Evolutionary conservation across 2,888 invertebrate species (phyloP), one percentile per base, ranked within the genome.

Genomic region (Heteropelma amictum): DNA sequence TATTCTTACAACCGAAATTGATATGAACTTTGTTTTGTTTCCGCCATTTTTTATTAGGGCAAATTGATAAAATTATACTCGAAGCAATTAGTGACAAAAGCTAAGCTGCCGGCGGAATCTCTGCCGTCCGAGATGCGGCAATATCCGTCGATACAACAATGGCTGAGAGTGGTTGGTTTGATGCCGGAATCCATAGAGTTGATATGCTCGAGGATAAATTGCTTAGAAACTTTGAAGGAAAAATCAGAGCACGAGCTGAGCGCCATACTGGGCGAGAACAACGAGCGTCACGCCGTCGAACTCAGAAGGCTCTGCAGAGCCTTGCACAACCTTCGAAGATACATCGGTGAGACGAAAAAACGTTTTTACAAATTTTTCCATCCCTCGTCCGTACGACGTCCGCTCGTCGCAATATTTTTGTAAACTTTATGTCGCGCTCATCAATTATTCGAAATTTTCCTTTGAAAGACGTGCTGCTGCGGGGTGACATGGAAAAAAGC

Each of bases 11-110:
- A n/a, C n/a, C n/a, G n/a, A n/a, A n/a, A n/a, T n/a, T 12, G 1
- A 10, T 8, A 14, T 54, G 19, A 30, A 8, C 23, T 26, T 35
- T 12, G 1, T 8, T 68, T 17, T 8, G 0, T 0, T 17, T 70
- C 38, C 6, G 53, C 54, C 35, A 65, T 64, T 26, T 28, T 82
- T 86, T 91, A 89, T 30, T 91, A 97, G 96, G 96, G 96, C 74
- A 98, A 98, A 90, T 91, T 98, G 82, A 95, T 98, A 87, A 96
- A 97, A 90, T 93, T 97, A 88, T 98, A 98, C 90, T 96, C 97
- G 40, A 94, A 95, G 78, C 95, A 98, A 91, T 91, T 98, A 84
- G 93, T 97, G 80, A 95, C 95, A 77, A 97, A 97, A 90, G 92
- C 94, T 77, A 94, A 94, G 87, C 91, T 97, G 84, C 92, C 93